phyloP scores from a whole-genome alignment of 1,140 invertebrate genomes.

The Hycleus cichorii region DNA sequence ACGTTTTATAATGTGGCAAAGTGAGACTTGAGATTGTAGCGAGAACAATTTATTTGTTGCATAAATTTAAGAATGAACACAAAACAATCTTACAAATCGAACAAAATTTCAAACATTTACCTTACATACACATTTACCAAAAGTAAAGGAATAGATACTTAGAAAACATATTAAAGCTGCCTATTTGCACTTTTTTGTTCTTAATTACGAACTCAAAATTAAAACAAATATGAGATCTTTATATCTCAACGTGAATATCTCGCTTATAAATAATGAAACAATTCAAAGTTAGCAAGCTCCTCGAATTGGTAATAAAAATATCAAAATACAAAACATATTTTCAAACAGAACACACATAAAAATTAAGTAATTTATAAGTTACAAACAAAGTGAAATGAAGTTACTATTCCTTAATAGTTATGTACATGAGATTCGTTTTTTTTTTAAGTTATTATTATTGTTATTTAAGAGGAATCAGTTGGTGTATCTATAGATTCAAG shows the following conservation, averaged over 20 bases:
- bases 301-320: no score
- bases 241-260: no score
- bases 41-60: constrained; percentile 4
- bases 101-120: not conserved
- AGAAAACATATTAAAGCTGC: constrained; percentile 5
- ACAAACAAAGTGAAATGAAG: no score
- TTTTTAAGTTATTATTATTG: no score
- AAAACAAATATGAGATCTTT: no score
- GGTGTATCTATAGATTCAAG: constrained; percentile 1
- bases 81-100: constrained; percentile 6
- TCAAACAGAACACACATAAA: no score
- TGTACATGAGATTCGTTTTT: constrained; percentile 11
- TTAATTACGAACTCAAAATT: no score
- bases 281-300: no score
- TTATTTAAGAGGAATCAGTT: constrained; percentile 7
- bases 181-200: constrained; percentile 1
- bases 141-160: not conserved
- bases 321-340: no score
- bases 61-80: constrained; percentile 1
- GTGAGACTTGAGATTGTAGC: constrained; percentile 8
- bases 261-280: no score
- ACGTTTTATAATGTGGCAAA: constrained; percentile 3
- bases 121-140: not conserved
- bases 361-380: no score
- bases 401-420: not conserved